Evolutionary conservation across 1,140 invertebrate species (phyloP).

Genomic region (Melanaphis sacchari): DNA sequence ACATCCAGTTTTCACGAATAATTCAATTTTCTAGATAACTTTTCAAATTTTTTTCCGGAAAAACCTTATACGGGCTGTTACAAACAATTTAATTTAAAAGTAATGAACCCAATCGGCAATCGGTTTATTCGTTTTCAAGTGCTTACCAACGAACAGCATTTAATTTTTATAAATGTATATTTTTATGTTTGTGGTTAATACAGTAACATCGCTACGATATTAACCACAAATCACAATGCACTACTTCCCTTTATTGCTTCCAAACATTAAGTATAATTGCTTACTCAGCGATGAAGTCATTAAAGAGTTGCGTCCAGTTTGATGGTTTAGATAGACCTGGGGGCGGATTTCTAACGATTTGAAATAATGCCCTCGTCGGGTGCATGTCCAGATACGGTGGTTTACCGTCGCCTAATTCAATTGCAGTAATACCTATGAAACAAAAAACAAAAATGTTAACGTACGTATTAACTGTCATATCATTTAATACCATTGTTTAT

Average conservation of each 20-base stretch:
- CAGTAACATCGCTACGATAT: not conserved
- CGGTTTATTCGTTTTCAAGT: no score
- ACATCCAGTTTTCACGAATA: no score
- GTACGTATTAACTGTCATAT: not conserved
- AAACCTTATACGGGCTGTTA: no score
- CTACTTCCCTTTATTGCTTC: not conserved
- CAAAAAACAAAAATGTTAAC: not conserved
- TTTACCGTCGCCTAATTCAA: conserved; percentile 88
- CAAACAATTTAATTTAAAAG: no score
- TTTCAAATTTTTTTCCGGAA: no score
- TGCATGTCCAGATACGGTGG: conserved; percentile 86
- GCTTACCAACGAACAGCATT: no score
- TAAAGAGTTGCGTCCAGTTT: conserved; percentile 81
- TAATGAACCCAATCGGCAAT: no score
- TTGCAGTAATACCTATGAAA: conserved; percentile 77
- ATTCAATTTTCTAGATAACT: no score
- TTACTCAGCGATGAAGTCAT: conserved; percentile 85
- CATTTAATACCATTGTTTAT: not conserved
- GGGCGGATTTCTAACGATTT: conserved; percentile 87
- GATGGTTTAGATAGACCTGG: conserved; percentile 75
- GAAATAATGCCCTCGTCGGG: conserved; percentile 84
- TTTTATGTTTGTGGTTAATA: not conserved
- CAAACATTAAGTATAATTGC: conserved; percentile 60
- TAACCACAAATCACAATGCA: not conserved
- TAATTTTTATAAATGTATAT: not conserved